A percentile compares a stretch with the other conserved stretches of the same genome.
Evolutionary conservation across 2,888 invertebrate species (phyloP).

Genomic region (Xestoiulus laeticollis): DNA sequence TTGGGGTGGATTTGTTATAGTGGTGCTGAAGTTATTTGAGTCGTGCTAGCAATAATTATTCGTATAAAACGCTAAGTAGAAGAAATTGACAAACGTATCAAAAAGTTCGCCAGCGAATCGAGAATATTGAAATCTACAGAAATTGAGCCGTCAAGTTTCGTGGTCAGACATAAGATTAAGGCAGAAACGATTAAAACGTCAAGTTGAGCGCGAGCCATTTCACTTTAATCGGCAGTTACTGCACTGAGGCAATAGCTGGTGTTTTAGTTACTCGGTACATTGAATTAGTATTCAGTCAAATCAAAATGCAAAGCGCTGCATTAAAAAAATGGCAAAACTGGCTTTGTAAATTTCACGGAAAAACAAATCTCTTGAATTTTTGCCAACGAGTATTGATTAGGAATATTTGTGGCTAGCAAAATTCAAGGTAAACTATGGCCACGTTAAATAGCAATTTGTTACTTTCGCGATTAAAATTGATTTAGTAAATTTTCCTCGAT

Average conservation of each 20-base stretch:
- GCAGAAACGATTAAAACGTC: conserved; percentile 38
- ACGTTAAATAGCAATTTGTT: background rate
- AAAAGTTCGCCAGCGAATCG: conserved; percentile 25
- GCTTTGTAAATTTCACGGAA: background rate
- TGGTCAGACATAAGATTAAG: conserved; percentile 38
- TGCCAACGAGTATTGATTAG: background rate
- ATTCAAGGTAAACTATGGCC: background rate
- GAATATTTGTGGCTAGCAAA: background rate
- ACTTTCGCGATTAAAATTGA: background rate
- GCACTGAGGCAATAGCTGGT: background rate
- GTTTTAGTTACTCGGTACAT: background rate
- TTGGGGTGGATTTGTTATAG: background rate
- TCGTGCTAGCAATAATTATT: conserved; percentile 36
- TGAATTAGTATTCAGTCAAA: background rate
- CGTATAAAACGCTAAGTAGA: conserved; percentile 39
- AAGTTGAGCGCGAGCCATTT: conserved; percentile 30
- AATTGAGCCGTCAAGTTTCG: conserved; percentile 23
- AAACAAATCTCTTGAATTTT: conserved; percentile 13
- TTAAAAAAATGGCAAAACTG: background rate
- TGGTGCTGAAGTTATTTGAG: background rate
- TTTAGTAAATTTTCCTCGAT: background rate
- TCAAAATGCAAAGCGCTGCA: conserved; percentile 27
- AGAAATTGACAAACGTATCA: conserved; percentile 36
- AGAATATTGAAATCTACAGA: conserved; percentile 30
- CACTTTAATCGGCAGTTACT: background rate